Evolutionary conservation across 2,888 invertebrate genomes (phyloP).

Genomic region (Corbicula japonica): DNA sequence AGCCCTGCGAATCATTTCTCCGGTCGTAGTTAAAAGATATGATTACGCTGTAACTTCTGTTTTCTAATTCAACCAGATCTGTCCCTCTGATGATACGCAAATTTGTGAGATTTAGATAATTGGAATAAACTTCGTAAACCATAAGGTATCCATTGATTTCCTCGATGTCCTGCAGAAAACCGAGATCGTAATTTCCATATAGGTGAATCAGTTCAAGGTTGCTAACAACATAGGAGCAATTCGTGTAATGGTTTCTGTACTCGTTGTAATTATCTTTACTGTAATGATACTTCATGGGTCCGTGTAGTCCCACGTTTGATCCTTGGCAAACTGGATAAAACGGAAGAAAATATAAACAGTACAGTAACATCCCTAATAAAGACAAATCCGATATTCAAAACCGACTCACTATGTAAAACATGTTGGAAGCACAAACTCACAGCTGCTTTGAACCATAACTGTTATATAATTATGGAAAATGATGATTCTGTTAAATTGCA

Average conservation of each 20-base stretch:
- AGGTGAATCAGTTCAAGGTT: constrained; percentile 99
- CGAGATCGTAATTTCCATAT: constrained; percentile 91
- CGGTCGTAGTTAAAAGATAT: constrained; percentile 80
- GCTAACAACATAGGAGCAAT: constrained; percentile 99
- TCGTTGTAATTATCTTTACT: constrained; percentile 74
- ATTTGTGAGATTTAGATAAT: constrained; percentile 93
- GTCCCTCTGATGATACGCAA: constrained; percentile 97
- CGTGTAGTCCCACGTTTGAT: constrained; percentile 73
- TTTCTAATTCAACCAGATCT: constrained; percentile 93
- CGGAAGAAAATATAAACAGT: constrained; percentile 33
- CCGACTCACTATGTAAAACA: too few species aligned
- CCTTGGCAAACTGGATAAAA: constrained; percentile 80
- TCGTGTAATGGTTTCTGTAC: constrained; percentile 91
- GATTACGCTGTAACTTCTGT: constrained; percentile 85
- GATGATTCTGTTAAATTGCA: too few species aligned
- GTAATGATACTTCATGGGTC: constrained; percentile 71
- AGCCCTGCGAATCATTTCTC: constrained; percentile 90
- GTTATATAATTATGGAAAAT: too few species aligned
- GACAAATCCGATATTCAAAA: too few species aligned
- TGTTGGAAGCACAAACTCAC: too few species aligned
- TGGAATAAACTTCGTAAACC: constrained; percentile 96
- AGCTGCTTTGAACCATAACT: too few species aligned
- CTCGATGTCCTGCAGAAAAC: constrained; percentile 96
- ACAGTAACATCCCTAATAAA: too few species aligned
- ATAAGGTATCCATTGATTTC: constrained; percentile 98